Percentiles rank a stretch among this genome's conserved stretches.
These are phyloP conservation scores for Imbricaverruca yamaguchii DNA, from an alignment of 2,888 invertebrate genomes.

Conservation along the genomic window DNA sequence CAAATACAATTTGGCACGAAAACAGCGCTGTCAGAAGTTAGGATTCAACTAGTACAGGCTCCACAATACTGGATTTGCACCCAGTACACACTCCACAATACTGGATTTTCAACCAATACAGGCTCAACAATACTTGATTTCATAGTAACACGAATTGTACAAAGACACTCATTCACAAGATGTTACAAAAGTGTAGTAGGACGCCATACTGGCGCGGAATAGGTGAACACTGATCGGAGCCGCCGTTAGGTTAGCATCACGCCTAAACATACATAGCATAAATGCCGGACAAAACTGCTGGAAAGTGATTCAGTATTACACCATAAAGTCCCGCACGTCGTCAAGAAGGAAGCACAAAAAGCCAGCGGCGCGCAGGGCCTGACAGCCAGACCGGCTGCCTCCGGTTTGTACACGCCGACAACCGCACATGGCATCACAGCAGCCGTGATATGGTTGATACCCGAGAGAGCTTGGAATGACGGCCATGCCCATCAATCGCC, in stretches of 20 bases:
- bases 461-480: background rate
- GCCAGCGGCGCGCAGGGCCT: background rate
- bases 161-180: background rate
- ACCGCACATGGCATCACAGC: background rate
- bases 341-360: background rate
- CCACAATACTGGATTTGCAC: background rate
- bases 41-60: background rate
- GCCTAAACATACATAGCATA: background rate
- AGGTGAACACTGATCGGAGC: background rate
- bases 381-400: background rate
- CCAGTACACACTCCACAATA: background rate
- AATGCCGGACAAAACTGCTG: background rate
- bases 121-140: background rate
- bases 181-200: background rate
- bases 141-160: background rate
- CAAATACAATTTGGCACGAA: slow-evolving; percentile 3
- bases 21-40: background rate
- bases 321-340: background rate
- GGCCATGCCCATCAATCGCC: background rate
- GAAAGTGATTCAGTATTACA: background rate
- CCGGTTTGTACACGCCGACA: background rate
- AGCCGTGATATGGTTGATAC: background rate
- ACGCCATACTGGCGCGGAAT: background rate
- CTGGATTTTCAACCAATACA: background rate
- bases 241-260: background rate